phyloP scores from a whole-genome alignment of 2,113 vertebrate genomes.

The Helogale parvula region DNA sequence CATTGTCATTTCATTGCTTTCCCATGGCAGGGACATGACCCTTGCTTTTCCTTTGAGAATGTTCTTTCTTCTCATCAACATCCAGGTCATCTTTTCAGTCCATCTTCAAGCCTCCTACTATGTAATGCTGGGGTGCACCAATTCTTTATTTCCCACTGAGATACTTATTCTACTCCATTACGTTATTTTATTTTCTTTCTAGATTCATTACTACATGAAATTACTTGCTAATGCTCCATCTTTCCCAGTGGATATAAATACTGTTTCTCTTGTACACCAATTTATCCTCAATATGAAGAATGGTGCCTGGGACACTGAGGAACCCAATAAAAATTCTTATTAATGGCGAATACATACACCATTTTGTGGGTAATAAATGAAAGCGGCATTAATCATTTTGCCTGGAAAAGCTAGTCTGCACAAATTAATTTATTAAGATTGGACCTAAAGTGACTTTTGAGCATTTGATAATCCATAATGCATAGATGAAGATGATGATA shows the following conservation, averaged over 20 bases:
- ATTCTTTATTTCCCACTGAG: background rate
- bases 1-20: no score
- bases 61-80: background rate
- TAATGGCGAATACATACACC: background rate
- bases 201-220: background rate
- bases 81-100: background rate
- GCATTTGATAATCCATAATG: background rate
- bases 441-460: background rate
- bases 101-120: background rate
- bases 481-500: background rate
- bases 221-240: background rate
- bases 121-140: accelerated
- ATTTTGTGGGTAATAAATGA: background rate
- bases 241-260: background rate
- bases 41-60: background rate
- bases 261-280: background rate
- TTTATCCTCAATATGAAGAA: background rate
- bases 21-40: background rate
- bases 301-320: background rate
- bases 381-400: background rate
- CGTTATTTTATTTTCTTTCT: background rate
- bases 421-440: background rate
- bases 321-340: background rate
- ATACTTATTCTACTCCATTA: background rate
- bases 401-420: background rate